These are phyloP conservation scores for Microplitis deprimator DNA, from an alignment of 2,888 invertebrate genomes.

Conservation along the genomic window DNA sequence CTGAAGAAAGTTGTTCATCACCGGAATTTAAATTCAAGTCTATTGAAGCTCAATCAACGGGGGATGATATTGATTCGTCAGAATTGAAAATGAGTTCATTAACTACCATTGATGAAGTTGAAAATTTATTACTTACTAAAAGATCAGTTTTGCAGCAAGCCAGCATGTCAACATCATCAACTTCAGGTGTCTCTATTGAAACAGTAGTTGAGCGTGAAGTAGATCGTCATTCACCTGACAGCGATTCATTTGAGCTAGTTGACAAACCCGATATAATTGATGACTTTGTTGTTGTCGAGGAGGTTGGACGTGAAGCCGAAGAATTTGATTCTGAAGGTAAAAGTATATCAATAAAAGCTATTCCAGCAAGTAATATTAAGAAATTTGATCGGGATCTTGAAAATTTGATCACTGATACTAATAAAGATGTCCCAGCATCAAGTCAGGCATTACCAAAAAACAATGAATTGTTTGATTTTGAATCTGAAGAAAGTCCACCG, in stretches of 20 bases:
- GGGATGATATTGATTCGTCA: conserved; percentile 44
- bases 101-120: conserved; percentile 28
- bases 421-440: conserved; percentile 49
- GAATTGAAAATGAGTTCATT: conserved; percentile 39
- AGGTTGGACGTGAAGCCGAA: conserved; percentile 88
- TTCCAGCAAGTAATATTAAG: conserved; percentile 72
- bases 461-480: conserved; percentile 66
- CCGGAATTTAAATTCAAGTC: conserved; percentile 43
- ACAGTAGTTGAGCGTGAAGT: conserved; percentile 66
- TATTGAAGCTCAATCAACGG: conserved; percentile 56
- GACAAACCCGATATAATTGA: conserved; percentile 90
- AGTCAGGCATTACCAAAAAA: conserved; percentile 45
- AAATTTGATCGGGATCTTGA: conserved; percentile 76
- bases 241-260: conserved; percentile 89
- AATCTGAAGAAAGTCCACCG: conserved; percentile 68
- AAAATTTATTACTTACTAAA: conserved; percentile 46
- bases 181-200: conserved; percentile 65
- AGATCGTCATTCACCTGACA: conserved; percentile 79
- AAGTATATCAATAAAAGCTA: conserved; percentile 79
- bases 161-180: conserved; percentile 67
- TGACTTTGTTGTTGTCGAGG: conserved; percentile 90
- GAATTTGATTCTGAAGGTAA: conserved; percentile 88
- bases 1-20: conserved; percentile 60
- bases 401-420: conserved; percentile 60
- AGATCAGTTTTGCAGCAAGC: conserved; percentile 62